Conservation (phyloP, 1,140 invertebrate genomes). For the Pseudomyrmex gracilis region DNA sequence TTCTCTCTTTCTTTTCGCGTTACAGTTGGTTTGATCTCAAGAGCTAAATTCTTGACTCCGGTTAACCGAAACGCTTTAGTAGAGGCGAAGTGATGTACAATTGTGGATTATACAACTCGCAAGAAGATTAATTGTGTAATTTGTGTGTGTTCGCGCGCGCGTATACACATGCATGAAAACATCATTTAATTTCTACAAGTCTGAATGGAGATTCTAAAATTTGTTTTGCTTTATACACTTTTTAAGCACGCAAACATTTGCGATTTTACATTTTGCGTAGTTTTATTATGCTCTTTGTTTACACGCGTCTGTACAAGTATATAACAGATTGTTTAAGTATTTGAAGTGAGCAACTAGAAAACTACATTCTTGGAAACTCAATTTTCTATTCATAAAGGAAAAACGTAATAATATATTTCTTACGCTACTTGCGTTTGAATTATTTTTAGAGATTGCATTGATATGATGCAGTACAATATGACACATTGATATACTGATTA, state of each 20-base stretch:
- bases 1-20: not conserved
- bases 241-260: conserved; percentile 4
- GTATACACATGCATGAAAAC: not conserved
- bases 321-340: not conserved
- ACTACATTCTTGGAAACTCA: not conserved
- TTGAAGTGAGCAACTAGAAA: not conserved
- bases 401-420: not conserved
- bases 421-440: not conserved
- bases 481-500: not conserved
- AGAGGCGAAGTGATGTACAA: not conserved
- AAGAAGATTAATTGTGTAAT: not conserved
- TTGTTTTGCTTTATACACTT: conserved; percentile 1
- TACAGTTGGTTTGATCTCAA: not conserved
- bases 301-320: no score
- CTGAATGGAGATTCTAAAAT: not conserved
- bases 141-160: not conserved
- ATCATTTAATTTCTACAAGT: conserved; percentile 6
- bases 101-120: not conserved
- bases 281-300: not conserved
- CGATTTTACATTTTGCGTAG: not conserved
- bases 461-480: not conserved
- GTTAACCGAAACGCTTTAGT: not conserved
- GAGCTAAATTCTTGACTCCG: not conserved
- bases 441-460: not conserved
- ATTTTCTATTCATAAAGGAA: not conserved